These are phyloP conservation scores for Cantharis rustica DNA, from an alignment of 2,888 invertebrate genomes.

Conservation along the genomic window DNA sequence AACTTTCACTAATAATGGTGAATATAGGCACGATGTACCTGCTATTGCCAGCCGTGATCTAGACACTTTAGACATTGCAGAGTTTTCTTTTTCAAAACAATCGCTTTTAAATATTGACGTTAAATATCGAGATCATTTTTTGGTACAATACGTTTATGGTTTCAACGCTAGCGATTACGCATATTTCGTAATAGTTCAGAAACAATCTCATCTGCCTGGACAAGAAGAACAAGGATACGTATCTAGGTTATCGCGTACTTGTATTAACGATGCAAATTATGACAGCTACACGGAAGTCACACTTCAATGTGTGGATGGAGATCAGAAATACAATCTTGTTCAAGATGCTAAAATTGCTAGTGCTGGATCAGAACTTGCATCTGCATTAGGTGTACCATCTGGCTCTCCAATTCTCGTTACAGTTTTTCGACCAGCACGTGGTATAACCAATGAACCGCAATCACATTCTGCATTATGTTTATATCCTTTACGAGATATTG, in stretches of 20 bases:
- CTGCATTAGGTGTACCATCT: constrained; percentile 78
- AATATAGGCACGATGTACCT: constrained; percentile 90
- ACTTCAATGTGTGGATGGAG: constrained; percentile 78
- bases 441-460: constrained; percentile 83
- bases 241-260: constrained; percentile 87
- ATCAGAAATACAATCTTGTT: constrained; percentile 82
- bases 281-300: constrained; percentile 98
- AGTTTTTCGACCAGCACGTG: constrained; percentile 87
- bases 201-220: constrained; percentile 85
- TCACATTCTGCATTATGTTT: constrained; percentile 89
- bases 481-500: constrained; percentile 88
- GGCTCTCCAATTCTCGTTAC: constrained; percentile 85
- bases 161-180: constrained; percentile 95
- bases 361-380: constrained; percentile 83
- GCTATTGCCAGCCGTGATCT: constrained; percentile 88
- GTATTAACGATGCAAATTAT: constrained; percentile 93
- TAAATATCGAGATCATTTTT: constrained; percentile 91
- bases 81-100: constrained; percentile 83
- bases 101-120: constrained; percentile 87
- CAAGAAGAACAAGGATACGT: constrained; percentile 90
- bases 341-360: constrained; percentile 90
- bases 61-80: constrained; percentile 78
- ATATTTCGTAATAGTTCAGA: constrained; percentile 94
- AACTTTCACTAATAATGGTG: constrained; percentile 89
- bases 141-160: constrained; percentile 95